Conservation (phyloP, 1,140 invertebrate species). For the Drosophila nikananu region DNA sequence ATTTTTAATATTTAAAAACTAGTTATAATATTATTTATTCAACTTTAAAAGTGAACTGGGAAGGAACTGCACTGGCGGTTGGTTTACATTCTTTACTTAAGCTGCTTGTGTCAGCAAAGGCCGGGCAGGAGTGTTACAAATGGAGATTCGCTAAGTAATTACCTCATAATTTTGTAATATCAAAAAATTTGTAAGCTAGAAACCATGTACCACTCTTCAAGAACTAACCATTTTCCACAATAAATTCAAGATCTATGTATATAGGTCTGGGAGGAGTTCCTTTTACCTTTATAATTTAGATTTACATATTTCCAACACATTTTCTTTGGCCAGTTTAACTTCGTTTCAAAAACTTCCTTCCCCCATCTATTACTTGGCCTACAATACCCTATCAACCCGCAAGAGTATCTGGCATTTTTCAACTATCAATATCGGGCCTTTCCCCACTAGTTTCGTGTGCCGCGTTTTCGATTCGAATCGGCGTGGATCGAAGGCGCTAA, state of each 20-base stretch:
- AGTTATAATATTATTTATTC: background rate
- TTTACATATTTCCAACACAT: background rate
- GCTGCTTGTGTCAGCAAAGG: too few relatives aligned
- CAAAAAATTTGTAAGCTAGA: background rate
- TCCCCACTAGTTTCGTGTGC: constrained; percentile 20
- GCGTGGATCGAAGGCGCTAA: constrained; percentile 27
- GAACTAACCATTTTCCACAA: background rate
- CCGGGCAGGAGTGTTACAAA: too few relatives aligned
- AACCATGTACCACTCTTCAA: background rate
- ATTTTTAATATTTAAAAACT: background rate
- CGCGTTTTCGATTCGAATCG: constrained; percentile 19
- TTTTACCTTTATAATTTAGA: background rate
- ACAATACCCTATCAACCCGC: background rate
- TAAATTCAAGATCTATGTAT: too few relatives aligned
- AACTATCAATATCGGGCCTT: constrained; percentile 3
- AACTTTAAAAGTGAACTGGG: background rate
- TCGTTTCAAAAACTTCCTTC: background rate
- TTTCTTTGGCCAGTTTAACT: background rate
- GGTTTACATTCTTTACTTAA: too few relatives aligned
- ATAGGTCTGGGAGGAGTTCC: background rate
- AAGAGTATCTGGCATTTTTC: constrained; percentile 29
- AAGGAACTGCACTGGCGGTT: too few relatives aligned
- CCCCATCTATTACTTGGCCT: background rate
- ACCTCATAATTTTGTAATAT: background rate
- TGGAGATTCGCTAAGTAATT: background rate